A percentile compares a stretch with the other conserved stretches of the same genome.
phyloP scores from a whole-genome alignment of 2,888 invertebrate genomes.

The Pachycephus smyrnensis region DNA sequence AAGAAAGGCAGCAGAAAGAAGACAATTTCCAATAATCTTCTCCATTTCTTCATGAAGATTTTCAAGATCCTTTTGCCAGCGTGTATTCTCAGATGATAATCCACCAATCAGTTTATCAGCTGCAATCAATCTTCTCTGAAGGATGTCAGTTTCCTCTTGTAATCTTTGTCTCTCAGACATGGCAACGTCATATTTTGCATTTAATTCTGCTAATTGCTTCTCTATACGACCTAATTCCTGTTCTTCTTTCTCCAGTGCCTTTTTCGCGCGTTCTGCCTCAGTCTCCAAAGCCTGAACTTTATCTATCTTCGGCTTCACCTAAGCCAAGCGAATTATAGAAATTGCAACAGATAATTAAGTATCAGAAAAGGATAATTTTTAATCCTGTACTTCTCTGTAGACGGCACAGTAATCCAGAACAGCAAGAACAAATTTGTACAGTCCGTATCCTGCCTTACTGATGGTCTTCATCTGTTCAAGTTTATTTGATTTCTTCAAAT shows the following conservation, averaged over 20 bases:
- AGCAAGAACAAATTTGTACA: constrained; percentile 87
- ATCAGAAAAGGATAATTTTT: neutral
- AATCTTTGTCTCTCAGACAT: constrained; percentile 77
- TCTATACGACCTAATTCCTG: constrained; percentile 74
- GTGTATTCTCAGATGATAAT: constrained; percentile 83
- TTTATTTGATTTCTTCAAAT: constrained; percentile 79
- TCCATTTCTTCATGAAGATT: constrained; percentile 79
- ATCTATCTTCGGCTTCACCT: constrained; percentile 84
- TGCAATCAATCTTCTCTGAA: constrained; percentile 83
- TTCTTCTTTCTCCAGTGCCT: constrained; percentile 77
- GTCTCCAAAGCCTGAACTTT: constrained; percentile 82
- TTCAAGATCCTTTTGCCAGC: constrained; percentile 84
- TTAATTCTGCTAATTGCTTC: constrained; percentile 76
- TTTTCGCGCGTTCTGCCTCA: constrained; percentile 72
- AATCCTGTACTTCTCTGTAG: constrained; percentile 75
- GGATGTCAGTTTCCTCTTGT: constrained; percentile 85
- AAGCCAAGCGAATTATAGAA: neutral
- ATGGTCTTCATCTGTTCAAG: constrained; percentile 86
- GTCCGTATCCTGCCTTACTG: constrained; percentile 87
- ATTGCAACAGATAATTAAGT: neutral
- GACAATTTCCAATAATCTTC: constrained; percentile 85
- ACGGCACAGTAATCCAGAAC: constrained; percentile 92
- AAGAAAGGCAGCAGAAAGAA: constrained; percentile 84
- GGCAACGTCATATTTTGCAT: constrained; percentile 81
- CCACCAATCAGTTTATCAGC: constrained; percentile 91